Base-by-base conservation (phyloP, 2,797 vertebrate genomes). In the Oryzias sinensis region DNA sequence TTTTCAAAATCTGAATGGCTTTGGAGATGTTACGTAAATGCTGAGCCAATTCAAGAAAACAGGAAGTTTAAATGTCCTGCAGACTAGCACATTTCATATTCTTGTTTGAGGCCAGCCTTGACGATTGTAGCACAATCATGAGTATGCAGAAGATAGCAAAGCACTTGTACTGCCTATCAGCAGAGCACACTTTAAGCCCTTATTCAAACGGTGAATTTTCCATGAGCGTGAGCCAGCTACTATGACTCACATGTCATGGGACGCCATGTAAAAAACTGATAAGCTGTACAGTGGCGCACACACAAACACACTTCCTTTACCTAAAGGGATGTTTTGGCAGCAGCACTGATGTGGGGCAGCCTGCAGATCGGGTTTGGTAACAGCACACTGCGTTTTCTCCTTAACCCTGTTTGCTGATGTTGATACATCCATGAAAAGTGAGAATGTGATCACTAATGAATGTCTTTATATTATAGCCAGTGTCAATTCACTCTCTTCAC, bases 141-240 rank as follows among this genome's bases (percentile, higher is more conserved):
- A 81, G 77, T 56, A 76, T 49, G 44, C 22, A 43, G 49, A 71
- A 45, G 50, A 74, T 55, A 85, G 81, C 80, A 78, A 58, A 66
- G 72, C 65, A 17, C 57, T 74, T 80, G 68, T 72, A 72, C 70
- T 59, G 45, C 48, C 45, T 27, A 17, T 58, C 57, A 49, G 49
- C 53, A 48, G 56, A 74, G 60, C 61, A 69, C 66, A 65, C 77
- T 80, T 76, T 37, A 69, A 70, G 65, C 66, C 47, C 67, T 68
- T 68, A 80, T 75, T 74, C 66, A 76, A 61, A 62, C 62, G 2
- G 43, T 72, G 68, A 81, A 79, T 85, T 81, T 86, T 87, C 80
- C 83, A 78, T 76, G 56, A 78, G 72, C 55, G 52, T 46, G 15
- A 11, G 58, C 75, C 75, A 72, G 59, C 78, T 25, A 49, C 77